A percentile compares a stretch with the other conserved stretches of the same genome.
Conservation (phyloP, 1,140 invertebrate genomes). For the Eciton burchellii region DNA sequence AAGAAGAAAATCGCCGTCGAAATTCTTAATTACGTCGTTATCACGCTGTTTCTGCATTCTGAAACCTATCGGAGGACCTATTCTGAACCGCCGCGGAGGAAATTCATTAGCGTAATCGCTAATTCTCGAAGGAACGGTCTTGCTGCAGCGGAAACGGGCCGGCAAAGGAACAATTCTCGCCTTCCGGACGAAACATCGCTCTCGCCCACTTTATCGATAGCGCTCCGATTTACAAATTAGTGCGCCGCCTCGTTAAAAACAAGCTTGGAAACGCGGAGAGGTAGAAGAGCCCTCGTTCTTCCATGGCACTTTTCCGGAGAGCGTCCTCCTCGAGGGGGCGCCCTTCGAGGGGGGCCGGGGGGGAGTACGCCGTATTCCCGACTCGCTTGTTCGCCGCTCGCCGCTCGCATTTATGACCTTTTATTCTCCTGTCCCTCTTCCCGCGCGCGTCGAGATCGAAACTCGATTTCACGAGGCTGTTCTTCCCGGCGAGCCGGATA, state of each 20-base stretch:
- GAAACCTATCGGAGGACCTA: too few relatives aligned
- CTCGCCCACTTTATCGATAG: conserved; percentile 11
- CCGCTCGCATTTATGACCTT: conserved; percentile 49
- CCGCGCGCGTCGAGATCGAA: conserved; percentile 35
- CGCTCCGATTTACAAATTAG: conserved; percentile 52
- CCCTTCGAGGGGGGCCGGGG: too few relatives aligned
- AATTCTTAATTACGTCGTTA: too few relatives aligned
- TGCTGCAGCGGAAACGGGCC: too few relatives aligned
- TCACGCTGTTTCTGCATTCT: too few relatives aligned
- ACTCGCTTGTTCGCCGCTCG: conserved; percentile 29
- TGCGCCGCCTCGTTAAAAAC: conserved; percentile 53
- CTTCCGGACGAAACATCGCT: conserved; percentile 1
- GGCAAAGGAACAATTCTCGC: not conserved
- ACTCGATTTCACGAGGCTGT: conserved; percentile 12
- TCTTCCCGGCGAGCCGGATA: not conserved
- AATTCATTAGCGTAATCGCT: too few relatives aligned
- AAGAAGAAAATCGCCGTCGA: too few relatives aligned
- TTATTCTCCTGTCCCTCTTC: conserved; percentile 44
- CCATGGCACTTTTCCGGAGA: conserved; percentile 50
- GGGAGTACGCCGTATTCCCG: conserved; percentile 13
- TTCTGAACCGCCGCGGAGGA: not conserved
- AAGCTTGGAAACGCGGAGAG: conserved; percentile 36
- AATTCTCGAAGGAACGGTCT: too few relatives aligned
- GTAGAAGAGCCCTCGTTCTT: conserved; percentile 44
- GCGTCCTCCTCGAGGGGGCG: conserved; percentile 41